Base-by-base conservation (phyloP, 2,113 vertebrate species). In the Poicephalus meyeri region DNA sequence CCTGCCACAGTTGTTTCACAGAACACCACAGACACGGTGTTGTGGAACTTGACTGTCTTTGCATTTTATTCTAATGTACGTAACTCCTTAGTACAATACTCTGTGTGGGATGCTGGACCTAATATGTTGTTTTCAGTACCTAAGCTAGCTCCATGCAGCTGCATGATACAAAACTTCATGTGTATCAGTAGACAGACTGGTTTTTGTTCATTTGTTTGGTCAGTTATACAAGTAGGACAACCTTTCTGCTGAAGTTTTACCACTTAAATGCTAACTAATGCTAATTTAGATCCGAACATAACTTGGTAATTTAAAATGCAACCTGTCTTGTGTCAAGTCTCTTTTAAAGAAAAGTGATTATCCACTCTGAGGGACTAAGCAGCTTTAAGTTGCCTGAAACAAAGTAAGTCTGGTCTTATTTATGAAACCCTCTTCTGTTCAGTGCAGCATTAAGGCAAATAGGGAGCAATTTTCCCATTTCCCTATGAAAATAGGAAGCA, bases 101-200 rank as follows among this genome's bases (percentile, higher is more conserved):
- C 29, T 4, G 24, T 23, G 28, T 69, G 29, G 16, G 63, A 76
- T 10, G 5, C 7, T 28, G 63, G 39, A 11, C 47, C 61, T 16
- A 7, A 39, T 6, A 5, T 4, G 33, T 3, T 1, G 1, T 41
- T 71, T 81, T 41, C 44, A 35, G 56, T 88, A 68, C 61, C 50
- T 13, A 10, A 79, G 61, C 11, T 46, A 81, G 19, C 25, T 63
- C 61, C 9, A 0, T 7, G 0, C 8, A 16, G 16, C 66, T 72
- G 50, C 7, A 7, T 16, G 24, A 11, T 23, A 10, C 6, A 7
- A 28, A 49, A 21, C 14, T 49, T 17, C 10, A 3, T 11, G 29
- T 1, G 1, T 1, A 28, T 5, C 17, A 14, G 39, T 4, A 39
- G 58, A 7, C 14, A 52, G 8, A 24, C 39, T 19, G 41, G 13